Evolutionary conservation across 2,797 vertebrate genomes (phyloP), one percentile per base, ranked within the genome.

Genomic region (Coracias cyanogaster): DNA sequence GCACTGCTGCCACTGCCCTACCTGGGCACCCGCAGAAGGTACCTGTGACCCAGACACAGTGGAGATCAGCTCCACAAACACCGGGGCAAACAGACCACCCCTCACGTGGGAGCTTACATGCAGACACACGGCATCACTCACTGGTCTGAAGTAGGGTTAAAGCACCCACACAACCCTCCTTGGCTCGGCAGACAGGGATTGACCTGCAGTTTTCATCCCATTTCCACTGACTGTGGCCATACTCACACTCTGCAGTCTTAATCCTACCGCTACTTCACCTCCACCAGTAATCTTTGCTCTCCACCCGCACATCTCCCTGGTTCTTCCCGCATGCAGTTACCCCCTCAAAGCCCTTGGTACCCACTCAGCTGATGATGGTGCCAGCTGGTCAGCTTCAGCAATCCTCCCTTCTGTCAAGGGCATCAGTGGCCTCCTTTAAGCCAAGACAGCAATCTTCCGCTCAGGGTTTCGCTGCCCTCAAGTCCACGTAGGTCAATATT

Each of bases 51-150:
- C 48, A 67, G 41, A 65, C 7, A 39, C 16, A 67, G 49, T 0
- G 4, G 51, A 26, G 54, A 49, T 45, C 41, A 61, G 28, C 45
- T 48, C 37, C 33, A 37, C 49, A 57, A 60, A 39, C 21, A 22
- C 3, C 3, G 29, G 29, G 35, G 57, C 48, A 70, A 39, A 52
- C 31, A 61, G 17, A 83, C 8, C 12, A 37, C 4, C 7, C 31
- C 43, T 5, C 4, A 7, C 55, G n/a, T 0, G 3, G 43, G 35
- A 81, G 29, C 14, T 81, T 37, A 7, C 0, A 2, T 1, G 1
- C 26, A 64, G 49, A 28, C 2, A 0, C 9, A 46, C 0, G 0
- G 60, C 0, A 0, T 58, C 37, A 45, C 52, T 25, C 8, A 6
- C 28, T 4, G 18, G 26, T 19, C 41, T 4, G 0, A 35, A 49